Base-by-base conservation (phyloP, 2,888 invertebrate genomes). In the Lagria hirta region DNA sequence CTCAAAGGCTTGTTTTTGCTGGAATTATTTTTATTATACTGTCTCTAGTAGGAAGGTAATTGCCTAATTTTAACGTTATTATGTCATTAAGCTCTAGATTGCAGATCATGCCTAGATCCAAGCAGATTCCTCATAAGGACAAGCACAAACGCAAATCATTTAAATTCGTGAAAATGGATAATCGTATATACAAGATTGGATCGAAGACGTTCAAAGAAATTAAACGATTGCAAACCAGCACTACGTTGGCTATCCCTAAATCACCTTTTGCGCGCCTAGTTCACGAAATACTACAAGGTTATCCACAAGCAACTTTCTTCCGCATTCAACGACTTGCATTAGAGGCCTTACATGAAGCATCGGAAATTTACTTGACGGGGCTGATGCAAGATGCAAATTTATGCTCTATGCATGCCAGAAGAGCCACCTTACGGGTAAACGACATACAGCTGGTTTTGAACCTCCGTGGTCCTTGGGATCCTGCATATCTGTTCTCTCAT, bases 341-440 rank as follows among this genome's bases (percentile, higher is more conserved):
- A 7, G 58, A 66, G 46, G 76, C 76, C 0, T 41, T 79, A 14
- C 78, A 78, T 53, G 73, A 73, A 48, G 64, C 77, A 1, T 38
- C 69, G 1, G 78, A 79, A 60, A 65, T 73, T 48, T 78, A 75
- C 48, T 5, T 78, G 2, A 68, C 70, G 0, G 71, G 73, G 49
- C 66, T 75, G 8, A 74, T 79, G 21, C 68, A 75, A 43, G 78
- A 79, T 54, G 62, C 74, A 1, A 59, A 72, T 22, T 42, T 72
- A 29, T 62, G 75, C 6, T 63, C 75, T 0, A 32, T 63, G 2
- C 77, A 77, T 51, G 72, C 75, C 0, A 68, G 69, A 10, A 64
- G 78, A 2, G 65, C 74, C 0, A 79, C 79, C 0, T 46, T 78
- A 1, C 66, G 63, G 54, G 63, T 67, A 3, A 62, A 61, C n/a